These are phyloP conservation scores for Acridotheres tristis DNA, from an alignment of 2,797 vertebrate species.

Conservation along the genomic window DNA sequence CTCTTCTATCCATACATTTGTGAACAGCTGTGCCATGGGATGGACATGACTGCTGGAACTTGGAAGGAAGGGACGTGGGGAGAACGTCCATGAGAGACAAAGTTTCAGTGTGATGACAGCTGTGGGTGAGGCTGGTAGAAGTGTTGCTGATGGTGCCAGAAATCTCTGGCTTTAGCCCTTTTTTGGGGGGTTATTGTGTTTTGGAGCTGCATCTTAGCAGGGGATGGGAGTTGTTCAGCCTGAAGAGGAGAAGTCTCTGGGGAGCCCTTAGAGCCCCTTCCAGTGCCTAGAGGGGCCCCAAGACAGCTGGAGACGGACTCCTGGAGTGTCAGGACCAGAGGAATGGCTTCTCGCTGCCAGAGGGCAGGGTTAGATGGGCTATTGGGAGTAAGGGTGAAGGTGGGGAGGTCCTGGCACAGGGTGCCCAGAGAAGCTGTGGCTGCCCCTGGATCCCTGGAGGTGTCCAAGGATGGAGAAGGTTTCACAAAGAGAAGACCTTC, in stretches of 20 bases:
- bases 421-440: neutral
- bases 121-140: neutral
- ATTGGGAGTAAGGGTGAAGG: neutral
- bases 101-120: neutral
- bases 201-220: neutral
- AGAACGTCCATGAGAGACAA: neutral
- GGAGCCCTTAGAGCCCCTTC: neutral
- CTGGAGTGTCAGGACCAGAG: neutral
- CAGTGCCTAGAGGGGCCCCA: neutral
- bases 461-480: neutral
- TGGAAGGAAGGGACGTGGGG: neutral
- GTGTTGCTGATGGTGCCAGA: neutral
- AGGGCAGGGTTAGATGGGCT: neutral
- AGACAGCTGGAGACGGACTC: neutral
- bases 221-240: neutral
- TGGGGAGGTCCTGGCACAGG: neutral
- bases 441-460: neutral
- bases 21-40: neutral
- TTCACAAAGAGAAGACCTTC: neutral
- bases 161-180: neutral
- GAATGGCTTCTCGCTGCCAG: neutral
- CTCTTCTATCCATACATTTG: fast-evolving
- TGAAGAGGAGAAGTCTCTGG: neutral
- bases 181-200: neutral
- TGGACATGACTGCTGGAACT: neutral